Conservation (phyloP, 2,888 invertebrate genomes). For the Encarsia formosa region DNA sequence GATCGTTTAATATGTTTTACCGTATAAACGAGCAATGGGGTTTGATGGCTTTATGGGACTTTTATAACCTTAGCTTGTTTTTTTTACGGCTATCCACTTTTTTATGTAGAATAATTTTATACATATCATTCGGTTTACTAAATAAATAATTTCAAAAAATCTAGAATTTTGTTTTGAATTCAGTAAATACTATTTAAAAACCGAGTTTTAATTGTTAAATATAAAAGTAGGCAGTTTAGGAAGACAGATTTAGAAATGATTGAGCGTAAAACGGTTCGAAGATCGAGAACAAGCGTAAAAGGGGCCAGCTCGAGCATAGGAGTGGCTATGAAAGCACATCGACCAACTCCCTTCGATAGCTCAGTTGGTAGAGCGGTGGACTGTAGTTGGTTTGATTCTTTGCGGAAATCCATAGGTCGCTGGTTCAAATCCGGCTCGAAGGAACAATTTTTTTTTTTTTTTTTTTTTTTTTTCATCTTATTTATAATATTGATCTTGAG, state of each 20-base stretch:
- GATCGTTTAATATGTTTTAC: slow-evolving; percentile 25
- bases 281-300: background rate
- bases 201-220: no score
- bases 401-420: slow-evolving; percentile 46
- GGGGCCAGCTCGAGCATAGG: background rate
- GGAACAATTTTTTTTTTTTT: slow-evolving; percentile 31
- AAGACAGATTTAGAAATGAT: no score
- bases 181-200: no score
- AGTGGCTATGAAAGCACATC: background rate
- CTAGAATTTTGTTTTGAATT: no score
- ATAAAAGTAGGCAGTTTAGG: no score
- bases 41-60: slow-evolving; percentile 18
- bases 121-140: no score
- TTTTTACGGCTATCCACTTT: slow-evolving; percentile 13
- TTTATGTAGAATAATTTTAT: slow-evolving; percentile 17
- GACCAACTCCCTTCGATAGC: slow-evolving; percentile 46
- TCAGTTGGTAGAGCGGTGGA: slow-evolving; percentile 53
- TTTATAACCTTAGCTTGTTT: slow-evolving; percentile 11
- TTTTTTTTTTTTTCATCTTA: background rate
- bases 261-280: no score
- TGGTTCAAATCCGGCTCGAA: slow-evolving; percentile 50
- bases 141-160: no score
- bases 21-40: slow-evolving; percentile 16
- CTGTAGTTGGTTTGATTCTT: slow-evolving; percentile 46
- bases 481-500: no score